Conservation (phyloP, 2,888 invertebrate genomes). For the Thymelicus sylvestris region DNA sequence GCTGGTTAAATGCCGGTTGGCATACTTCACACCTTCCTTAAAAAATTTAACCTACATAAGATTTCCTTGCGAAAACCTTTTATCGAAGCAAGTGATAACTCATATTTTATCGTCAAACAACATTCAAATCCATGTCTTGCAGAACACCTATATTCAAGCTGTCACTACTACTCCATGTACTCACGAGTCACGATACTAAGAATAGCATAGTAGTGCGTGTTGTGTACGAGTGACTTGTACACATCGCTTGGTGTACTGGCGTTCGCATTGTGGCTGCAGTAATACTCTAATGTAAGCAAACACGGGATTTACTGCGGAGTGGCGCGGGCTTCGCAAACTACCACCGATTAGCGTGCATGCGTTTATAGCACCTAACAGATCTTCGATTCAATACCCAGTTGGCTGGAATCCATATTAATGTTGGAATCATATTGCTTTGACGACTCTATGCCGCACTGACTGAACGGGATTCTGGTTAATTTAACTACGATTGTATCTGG, state of each 20-base stretch:
- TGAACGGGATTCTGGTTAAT: no score
- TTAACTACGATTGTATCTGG: no score
- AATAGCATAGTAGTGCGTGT: background rate
- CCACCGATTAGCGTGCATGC: slow-evolving; percentile 2
- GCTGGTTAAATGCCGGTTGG: no score
- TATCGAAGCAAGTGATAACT: no score
- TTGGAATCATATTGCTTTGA: background rate
- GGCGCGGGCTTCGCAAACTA: slow-evolving; percentile 26
- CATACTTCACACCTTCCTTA: no score
- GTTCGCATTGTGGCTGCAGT: slow-evolving; percentile 63
- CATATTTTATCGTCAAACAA: no score
- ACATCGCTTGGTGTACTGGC: background rate
- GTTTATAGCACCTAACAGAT: slow-evolving; percentile 9
- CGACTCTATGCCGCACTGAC: no score
- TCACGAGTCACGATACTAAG: background rate
- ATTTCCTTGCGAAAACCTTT: no score
- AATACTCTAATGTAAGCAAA: slow-evolving; percentile 56
- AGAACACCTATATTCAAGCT: background rate
- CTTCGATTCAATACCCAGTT: background rate
- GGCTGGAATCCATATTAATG: background rate
- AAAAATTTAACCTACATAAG: no score
- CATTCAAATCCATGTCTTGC: no score
- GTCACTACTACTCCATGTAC: background rate
- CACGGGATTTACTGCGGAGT: slow-evolving; percentile 44
- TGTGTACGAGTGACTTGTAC: slow-evolving; percentile 4